A percentile compares a stretch with the other conserved stretches of the same genome.
phyloP scores from a whole-genome alignment of 64 coral and sea anemone genomes.

The Acropora tenuis region DNA sequence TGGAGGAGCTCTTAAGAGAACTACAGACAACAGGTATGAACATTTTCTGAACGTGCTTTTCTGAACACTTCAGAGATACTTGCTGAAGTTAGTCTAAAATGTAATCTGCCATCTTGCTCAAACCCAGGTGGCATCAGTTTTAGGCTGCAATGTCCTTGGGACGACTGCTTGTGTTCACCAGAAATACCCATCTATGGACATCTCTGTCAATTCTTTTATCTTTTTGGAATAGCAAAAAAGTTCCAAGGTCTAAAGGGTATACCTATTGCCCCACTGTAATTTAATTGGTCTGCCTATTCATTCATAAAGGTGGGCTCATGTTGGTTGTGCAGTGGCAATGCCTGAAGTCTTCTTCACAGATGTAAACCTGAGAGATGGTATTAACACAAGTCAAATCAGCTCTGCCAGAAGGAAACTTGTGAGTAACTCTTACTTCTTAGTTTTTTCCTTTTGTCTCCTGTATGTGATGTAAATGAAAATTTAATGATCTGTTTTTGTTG shows the following conservation, averaged over 20 bases:
- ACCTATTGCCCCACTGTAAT: too few relatives aligned
- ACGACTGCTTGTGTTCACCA: too few relatives aligned
- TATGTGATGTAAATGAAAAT: background rate
- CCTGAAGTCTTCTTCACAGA: conserved; percentile 83
- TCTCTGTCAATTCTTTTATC: too few relatives aligned
- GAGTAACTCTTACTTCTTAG: background rate
- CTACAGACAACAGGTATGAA: conserved; percentile 61
- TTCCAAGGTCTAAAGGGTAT: too few relatives aligned
- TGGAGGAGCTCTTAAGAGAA: conserved; percentile 81
- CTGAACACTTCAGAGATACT: background rate
- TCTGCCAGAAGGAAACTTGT: conserved; percentile 85
- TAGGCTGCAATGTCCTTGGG: too few relatives aligned
- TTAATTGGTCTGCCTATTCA: background rate
- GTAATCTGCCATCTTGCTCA: too few relatives aligned
- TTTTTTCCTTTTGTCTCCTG: background rate
- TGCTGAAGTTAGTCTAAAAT: too few relatives aligned
- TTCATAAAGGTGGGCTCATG: conserved; percentile 72
- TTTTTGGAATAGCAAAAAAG: too few relatives aligned
- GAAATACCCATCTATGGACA: too few relatives aligned
- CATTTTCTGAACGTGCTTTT: background rate
- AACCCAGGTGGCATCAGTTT: too few relatives aligned
- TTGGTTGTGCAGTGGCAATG: conserved; percentile 83
- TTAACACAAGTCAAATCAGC: conserved; percentile 63
- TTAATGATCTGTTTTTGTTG: background rate
- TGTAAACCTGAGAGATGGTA: conserved; percentile 48